phyloP scores from a whole-genome alignment of 2,113 vertebrate genomes.

The Pipa parva region DNA sequence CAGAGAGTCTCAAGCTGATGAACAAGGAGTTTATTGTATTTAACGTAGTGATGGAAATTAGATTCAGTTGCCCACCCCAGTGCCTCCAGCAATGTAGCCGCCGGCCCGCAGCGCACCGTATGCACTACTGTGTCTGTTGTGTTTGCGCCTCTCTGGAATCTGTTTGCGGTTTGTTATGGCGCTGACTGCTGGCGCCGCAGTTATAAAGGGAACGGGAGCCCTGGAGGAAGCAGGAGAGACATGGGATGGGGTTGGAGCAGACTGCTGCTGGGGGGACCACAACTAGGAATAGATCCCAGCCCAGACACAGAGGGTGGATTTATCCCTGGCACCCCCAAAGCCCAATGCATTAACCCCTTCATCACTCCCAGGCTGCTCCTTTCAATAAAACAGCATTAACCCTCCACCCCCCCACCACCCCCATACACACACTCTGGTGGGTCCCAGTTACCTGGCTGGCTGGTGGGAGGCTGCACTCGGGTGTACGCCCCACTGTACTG shows the following conservation, averaged over 20 bases:
- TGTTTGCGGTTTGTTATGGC: slow-evolving; percentile 31
- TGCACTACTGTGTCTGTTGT: background rate
- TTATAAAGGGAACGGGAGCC: slow-evolving; percentile 15
- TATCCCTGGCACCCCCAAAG: slow-evolving; percentile 25
- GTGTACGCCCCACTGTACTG: slow-evolving; percentile 91
- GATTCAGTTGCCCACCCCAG: too few species aligned
- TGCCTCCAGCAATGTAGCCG: too few species aligned
- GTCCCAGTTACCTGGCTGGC: slow-evolving; percentile 76
- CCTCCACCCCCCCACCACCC: background rate
- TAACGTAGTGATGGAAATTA: too few species aligned
- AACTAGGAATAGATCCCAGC: slow-evolving; percentile 33
- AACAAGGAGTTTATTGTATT: too few species aligned
- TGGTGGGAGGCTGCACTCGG: slow-evolving; percentile 79
- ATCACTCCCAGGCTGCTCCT: background rate
- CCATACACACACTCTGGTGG: too few species aligned
- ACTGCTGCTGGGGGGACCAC: slow-evolving; percentile 10
- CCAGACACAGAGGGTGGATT: slow-evolving; percentile 37
- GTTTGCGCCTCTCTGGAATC: slow-evolving; percentile 16
- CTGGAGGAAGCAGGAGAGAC: slow-evolving; percentile 31
- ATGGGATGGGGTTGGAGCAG: slow-evolving; percentile 1
- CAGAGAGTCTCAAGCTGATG: too few species aligned
- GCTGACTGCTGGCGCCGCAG: slow-evolving; percentile 34
- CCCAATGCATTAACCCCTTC: background rate
- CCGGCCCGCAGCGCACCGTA: background rate
- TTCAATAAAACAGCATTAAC: background rate